Percentiles rank a stretch among this genome's conserved stretches.
phyloP scores from a whole-genome alignment of 2,888 invertebrate genomes.

The Mesochorus sp. region DNA sequence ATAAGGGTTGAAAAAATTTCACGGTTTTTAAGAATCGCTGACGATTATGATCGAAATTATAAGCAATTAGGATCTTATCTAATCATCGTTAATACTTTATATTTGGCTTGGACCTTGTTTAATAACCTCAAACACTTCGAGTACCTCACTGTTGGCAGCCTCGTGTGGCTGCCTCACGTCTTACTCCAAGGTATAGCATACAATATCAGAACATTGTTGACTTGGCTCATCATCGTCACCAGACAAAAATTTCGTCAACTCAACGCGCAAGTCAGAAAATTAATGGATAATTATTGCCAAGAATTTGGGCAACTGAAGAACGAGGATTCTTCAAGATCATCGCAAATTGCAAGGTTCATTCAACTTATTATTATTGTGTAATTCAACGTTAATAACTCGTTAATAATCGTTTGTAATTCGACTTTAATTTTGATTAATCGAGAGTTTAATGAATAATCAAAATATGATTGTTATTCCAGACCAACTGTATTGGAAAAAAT shows the following conservation, averaged over 20 bases:
- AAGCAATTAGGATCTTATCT: neutral
- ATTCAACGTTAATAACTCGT: no score
- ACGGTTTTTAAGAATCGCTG: neutral
- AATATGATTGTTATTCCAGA: neutral
- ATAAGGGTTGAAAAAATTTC: neutral
- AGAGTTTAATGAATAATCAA: neutral
- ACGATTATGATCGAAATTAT: neutral
- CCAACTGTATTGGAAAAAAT: neutral
- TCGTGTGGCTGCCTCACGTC: neutral
- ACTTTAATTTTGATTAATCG: no score
- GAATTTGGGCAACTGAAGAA: neutral
- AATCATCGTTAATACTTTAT: neutral
- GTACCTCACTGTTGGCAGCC: neutral
- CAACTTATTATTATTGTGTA: no score
- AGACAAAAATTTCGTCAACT: conserved; percentile 30
- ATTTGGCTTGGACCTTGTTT: neutral
- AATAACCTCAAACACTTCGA: neutral
- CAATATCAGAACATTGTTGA: conserved; percentile 9
- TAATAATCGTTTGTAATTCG: no score
- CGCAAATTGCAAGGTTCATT: no score
- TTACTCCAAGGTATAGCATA: neutral
- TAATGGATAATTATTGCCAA: neutral
- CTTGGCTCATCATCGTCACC: neutral
- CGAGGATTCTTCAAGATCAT: no score
- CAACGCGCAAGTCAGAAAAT: neutral